A percentile compares a stretch with the other conserved stretches of the same genome.
phyloP scores from a whole-genome alignment of 2,113 vertebrate species.

The Amphiprion percula region DNA sequence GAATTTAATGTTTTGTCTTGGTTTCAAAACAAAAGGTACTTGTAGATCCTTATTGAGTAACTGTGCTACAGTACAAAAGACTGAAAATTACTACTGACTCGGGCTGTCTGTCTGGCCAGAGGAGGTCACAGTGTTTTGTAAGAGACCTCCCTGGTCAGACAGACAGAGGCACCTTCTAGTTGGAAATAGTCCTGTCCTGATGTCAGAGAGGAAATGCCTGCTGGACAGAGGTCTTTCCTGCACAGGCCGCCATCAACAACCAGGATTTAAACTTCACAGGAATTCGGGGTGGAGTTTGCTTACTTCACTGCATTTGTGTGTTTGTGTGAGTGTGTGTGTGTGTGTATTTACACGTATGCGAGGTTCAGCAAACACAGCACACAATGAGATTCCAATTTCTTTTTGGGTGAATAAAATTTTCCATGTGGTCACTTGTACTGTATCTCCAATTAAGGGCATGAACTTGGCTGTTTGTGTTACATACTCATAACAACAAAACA shows the following conservation, averaged over 20 bases:
- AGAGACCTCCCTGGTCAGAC: slow-evolving; percentile 43
- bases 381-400: slow-evolving; percentile 59
- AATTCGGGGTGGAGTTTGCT: slow-evolving; percentile 76
- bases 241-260: slow-evolving; percentile 44
- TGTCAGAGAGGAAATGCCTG: slow-evolving; percentile 84
- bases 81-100: not conserved
- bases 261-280: slow-evolving; percentile 62
- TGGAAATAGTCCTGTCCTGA: slow-evolving; percentile 72
- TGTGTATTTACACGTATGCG: not conserved
- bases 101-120: slow-evolving; percentile 7
- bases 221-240: slow-evolving; percentile 77
- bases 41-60: not conserved
- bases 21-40: not conserved
- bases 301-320: slow-evolving; percentile 49
- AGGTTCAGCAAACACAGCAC: slow-evolving; percentile 35
- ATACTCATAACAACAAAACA: slow-evolving; percentile 33
- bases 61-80: slow-evolving; percentile 2
- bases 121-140: slow-evolving; percentile 32
- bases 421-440: slow-evolving; percentile 56
- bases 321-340: slow-evolving; percentile 31
- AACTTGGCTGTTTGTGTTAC: slow-evolving; percentile 38
- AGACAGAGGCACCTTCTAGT: slow-evolving; percentile 58
- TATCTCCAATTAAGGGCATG: slow-evolving; percentile 66
- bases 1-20: not conserved
- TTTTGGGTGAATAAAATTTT: slow-evolving; percentile 67